These are phyloP conservation scores for Laupala kohalensis DNA, from an alignment of 1,140 invertebrate species.

Conservation along the genomic window DNA sequence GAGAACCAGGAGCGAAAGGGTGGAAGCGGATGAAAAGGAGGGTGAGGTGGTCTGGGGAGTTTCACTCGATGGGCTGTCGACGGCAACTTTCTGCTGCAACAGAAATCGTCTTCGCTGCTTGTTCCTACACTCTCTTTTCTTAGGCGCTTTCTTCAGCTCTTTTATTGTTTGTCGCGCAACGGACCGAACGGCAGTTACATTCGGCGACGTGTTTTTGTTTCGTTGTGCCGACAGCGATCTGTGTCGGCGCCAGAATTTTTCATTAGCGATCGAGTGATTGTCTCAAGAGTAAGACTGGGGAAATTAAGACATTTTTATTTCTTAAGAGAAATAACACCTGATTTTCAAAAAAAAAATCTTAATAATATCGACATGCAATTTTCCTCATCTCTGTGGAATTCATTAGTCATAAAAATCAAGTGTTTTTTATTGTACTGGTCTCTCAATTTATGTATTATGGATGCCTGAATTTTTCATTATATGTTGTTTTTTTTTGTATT, in stretches of 20 bases:
- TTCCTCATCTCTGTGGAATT: no score
- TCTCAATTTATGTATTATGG: no score
- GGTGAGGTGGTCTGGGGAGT: not conserved
- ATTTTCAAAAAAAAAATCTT: no score
- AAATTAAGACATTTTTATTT: no score
- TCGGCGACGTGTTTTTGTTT: not conserved
- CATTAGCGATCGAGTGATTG: not conserved
- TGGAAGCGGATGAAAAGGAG: not conserved
- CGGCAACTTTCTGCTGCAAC: not conserved
- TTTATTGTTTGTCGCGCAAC: not conserved
- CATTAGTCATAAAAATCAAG: no score
- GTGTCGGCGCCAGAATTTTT: not conserved
- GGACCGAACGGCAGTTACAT: not conserved
- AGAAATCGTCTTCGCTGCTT: not conserved
- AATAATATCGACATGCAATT: no score
- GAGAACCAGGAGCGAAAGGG: not conserved
- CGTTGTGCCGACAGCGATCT: no score
- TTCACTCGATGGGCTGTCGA: no score
- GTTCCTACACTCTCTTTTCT: not conserved
- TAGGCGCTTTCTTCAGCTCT: not conserved
- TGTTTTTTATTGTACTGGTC: no score
- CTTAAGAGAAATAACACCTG: no score
- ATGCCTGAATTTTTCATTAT: no score
- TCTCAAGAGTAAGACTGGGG: not conserved
- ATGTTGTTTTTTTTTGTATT: no score